Base-by-base conservation (phyloP, 92 coral and sea anemone genomes). In the Paramuricea clavata region DNA sequence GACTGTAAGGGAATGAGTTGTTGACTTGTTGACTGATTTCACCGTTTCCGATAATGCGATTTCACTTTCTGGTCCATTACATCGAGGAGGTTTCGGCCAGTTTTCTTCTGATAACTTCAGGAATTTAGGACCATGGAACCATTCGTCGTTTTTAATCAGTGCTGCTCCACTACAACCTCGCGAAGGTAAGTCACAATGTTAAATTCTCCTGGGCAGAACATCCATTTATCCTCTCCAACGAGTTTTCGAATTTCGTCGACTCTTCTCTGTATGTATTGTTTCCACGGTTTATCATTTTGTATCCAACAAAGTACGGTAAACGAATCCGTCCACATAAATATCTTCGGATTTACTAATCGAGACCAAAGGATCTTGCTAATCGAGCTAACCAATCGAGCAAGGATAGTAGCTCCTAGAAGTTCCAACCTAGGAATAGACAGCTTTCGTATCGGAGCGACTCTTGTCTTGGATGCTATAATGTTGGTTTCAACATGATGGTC, bases 371-470 rank as follows among this genome's bases (percentile, higher is more conserved):
- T 65, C 8, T 44, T 50, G 16, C 36, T 9, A 16, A 83, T 68
- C 7, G 81, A 32, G 13, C 28, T 34, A 11, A 72, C 82, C 7
- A 71, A 62, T 49, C 69, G 44, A 10, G 81, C 81, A 1, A 25
- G 31, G 28, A 54, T n/a, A 26, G 36, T 49, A 25, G 81, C 81
- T 72, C 81, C 88, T 34, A 71, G 52, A 2, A 72, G 88, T 67
- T 83, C 81, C 30, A 83, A 49, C 35, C 88, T 70, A 12, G 88
- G 88, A 32, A 83, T 83, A 22, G 69, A 30, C 39, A 50, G 49
- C 23, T 36, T 34, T 34, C 73, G 72, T 22, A 83, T 21, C n/a
- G 81, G 82, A 31, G 88, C 88, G 12, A 83, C 69, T 12, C 88
- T 42, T 15, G 79, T 82, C 61, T 67, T 82, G 28, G 78, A 23